Percentiles rank a stretch among this genome's conserved stretches.
phyloP scores from a whole-genome alignment of 2,113 vertebrate species.

The Gavia stellata region DNA sequence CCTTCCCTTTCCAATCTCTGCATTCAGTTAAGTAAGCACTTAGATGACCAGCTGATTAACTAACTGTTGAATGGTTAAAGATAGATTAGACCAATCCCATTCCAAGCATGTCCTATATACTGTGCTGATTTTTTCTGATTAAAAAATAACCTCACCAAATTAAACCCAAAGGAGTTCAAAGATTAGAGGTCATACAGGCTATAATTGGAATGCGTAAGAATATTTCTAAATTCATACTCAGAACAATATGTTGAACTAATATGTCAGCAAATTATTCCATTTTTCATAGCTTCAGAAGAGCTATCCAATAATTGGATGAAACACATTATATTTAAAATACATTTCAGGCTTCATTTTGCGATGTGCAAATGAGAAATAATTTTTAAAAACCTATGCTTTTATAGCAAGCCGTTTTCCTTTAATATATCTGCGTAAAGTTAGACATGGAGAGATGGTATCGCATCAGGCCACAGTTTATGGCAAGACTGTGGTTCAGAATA shows the following conservation, averaged over 20 bases:
- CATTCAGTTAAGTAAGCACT: neutral
- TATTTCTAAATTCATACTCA: neutral
- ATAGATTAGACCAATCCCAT: neutral
- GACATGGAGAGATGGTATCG: neutral
- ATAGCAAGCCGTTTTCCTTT: neutral
- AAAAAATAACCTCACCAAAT: neutral
- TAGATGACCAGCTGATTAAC: neutral
- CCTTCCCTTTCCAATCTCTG: neutral
- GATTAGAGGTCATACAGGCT: neutral
- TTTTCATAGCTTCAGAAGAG: conserved; percentile 1
- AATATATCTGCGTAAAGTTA: neutral
- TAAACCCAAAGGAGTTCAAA: neutral
- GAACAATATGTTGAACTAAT: conserved; percentile 9
- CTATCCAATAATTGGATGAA: neutral
- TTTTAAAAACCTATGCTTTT: neutral
- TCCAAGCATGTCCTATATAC: neutral
- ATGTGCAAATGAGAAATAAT: conserved; percentile 17
- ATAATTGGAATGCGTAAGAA: neutral
- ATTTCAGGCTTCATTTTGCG: conserved; percentile 40
- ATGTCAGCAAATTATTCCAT: neutral
- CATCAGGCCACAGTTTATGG: neutral
- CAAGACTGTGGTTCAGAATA: neutral
- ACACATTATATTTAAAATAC: neutral
- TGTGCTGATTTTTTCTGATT: neutral
- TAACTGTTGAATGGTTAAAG: neutral